A percentile compares a stretch with the other conserved stretches of the same genome.
phyloP scores from a whole-genome alignment of 2,113 vertebrate genomes.

The Rynchops niger region DNA sequence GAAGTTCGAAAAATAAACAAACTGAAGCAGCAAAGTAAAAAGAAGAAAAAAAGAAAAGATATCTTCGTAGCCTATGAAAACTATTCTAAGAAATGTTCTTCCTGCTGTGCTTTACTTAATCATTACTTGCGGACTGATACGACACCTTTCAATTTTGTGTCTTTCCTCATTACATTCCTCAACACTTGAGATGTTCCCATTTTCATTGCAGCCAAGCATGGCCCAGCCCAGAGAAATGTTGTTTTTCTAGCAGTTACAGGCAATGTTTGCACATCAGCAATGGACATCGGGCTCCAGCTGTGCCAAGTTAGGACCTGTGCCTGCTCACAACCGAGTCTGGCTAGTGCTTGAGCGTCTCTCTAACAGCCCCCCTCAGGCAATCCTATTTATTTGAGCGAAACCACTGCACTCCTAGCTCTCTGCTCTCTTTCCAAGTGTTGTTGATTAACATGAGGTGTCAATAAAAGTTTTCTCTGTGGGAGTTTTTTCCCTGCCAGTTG shows the following conservation, averaged over 20 bases:
- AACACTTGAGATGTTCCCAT: background rate
- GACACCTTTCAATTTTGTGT: background rate
- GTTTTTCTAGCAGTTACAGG: accelerated
- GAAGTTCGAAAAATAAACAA: background rate
- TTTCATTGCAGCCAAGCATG: background rate
- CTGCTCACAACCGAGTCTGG: background rate
- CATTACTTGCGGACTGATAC: background rate
- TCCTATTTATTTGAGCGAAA: background rate
- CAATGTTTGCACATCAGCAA: background rate
- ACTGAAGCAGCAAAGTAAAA: background rate
- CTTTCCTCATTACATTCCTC: background rate
- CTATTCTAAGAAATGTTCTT: background rate
- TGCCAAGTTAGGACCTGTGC: background rate
- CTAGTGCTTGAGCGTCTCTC: accelerated
- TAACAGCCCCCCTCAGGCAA: background rate
- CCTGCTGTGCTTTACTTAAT: background rate
- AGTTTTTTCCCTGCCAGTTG: background rate
- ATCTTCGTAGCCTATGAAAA: background rate
- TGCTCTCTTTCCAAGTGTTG: background rate
- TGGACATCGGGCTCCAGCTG: background rate
- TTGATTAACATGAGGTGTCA: background rate
- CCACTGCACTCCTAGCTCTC: background rate
- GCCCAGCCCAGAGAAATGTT: background rate
- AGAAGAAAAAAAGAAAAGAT: background rate
- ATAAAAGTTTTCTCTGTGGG: background rate